Conservation (phyloP, 2,888 invertebrate species). For the Stenodera caucasica region DNA sequence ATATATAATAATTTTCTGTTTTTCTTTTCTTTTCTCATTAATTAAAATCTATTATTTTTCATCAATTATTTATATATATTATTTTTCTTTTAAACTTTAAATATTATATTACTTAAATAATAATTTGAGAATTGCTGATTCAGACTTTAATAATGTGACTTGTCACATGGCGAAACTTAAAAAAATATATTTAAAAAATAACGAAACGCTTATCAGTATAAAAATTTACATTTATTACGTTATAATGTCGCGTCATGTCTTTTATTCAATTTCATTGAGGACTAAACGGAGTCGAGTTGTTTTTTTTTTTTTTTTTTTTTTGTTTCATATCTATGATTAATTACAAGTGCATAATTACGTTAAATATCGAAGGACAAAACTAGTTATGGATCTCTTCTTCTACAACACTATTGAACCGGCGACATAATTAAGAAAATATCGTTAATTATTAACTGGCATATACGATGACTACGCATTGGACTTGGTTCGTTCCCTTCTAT, state of each 20-base stretch:
- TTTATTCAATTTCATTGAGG: conserved; percentile 39
- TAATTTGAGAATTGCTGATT: conserved; percentile 58
- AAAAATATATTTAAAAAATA: conserved; percentile 55
- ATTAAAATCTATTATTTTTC: conserved; percentile 45
- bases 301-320: too few species aligned
- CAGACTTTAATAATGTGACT: conserved; percentile 57
- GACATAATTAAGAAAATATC: conserved; percentile 42
- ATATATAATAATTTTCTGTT: conserved; percentile 26
- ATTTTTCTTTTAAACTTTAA: conserved; percentile 46
- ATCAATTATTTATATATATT: conserved; percentile 47
- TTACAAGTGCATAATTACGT: conserved; percentile 34
- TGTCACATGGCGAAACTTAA: conserved; percentile 54
- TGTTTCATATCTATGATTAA: conserved; percentile 21
- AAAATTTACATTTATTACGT: conserved; percentile 48
- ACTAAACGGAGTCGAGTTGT: conserved; percentile 24
- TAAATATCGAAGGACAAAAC: conserved; percentile 46
- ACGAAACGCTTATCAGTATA: conserved; percentile 52
- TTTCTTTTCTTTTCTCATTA: conserved; percentile 32
- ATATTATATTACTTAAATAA: conserved; percentile 53
- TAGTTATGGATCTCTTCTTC: conserved; percentile 38
- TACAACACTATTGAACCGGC: conserved; percentile 51
- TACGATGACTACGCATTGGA: conserved; percentile 51
- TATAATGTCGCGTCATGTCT: conserved; percentile 54
- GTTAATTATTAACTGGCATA: conserved; percentile 49
- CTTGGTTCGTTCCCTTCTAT: conserved; percentile 38